Base-by-base conservation (phyloP, 2,888 invertebrate species). In the Scaptomyza reducta region DNA sequence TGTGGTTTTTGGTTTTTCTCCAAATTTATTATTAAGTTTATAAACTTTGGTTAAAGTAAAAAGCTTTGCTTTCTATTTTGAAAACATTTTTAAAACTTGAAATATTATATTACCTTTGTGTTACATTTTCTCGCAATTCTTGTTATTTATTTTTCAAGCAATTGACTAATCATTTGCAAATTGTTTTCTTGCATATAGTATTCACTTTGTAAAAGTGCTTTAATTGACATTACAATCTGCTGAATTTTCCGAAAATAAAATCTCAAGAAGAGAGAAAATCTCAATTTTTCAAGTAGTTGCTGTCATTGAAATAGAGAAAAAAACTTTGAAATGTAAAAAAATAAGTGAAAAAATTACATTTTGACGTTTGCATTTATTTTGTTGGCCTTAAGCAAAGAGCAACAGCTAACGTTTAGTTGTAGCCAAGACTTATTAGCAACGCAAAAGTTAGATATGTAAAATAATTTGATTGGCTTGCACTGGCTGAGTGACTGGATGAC, bases 371-470 rank as follows among this genome's bases (percentile, higher is more conserved):
- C 2, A 2, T 14, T 6, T 1, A 14, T 38, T 38, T 3, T 2
- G 2, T 14, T 25, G 3, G 14, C 22, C 5, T 38, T 7, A 41
- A 16, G 13, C 31, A 14, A 29, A 22, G n/a, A n/a, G 35, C 25
- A 29, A 3, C 13, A 47, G n/a, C 3, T n/a, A 38, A 7, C 14
- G 25, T 4, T 14, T 18, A 46, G 46, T 14, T 27, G 2, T 11
- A 16, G 42, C 25, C 18, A 6, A 10, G 18, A 51, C 18, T 51
- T 66, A 57, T 66, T 46, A 38, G 27, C 41, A 46, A 16, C 31
- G 25, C 18, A 29, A 35, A 41, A 55, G 51, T 56, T 49, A 54
- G 74, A 60, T 66, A 64, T 67, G 59, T 45, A 54, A 42, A 72
- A 51, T 68, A 53, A 75, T 66, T 54, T 41, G 29, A 49, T 51